Percentiles rank a stretch among this genome's conserved stretches.
phyloP scores from a whole-genome alignment of 2,113 vertebrate species.

The Gopherus evgoodei region DNA sequence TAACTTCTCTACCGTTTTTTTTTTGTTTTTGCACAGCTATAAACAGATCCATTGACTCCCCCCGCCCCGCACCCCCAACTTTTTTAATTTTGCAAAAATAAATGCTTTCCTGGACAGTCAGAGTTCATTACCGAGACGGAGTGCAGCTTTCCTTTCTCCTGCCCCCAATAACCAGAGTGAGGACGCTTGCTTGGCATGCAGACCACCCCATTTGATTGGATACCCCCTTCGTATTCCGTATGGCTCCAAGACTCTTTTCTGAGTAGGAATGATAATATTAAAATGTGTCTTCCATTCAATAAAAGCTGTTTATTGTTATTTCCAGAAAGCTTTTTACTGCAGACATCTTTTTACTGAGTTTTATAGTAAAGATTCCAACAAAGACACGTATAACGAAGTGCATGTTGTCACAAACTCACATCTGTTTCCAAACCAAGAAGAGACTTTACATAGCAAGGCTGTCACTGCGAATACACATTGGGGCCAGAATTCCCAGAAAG shows the following conservation, averaged over 20 bases:
- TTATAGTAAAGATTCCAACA: not conserved
- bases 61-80: not conserved
- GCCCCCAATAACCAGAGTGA: not conserved
- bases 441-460: not conserved
- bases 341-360: not conserved
- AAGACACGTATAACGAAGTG: constrained; percentile 26
- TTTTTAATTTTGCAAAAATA: constrained; percentile 65
- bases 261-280: not conserved
- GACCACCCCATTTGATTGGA: constrained; percentile 15
- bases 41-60: constrained; percentile 37
- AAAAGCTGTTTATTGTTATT: constrained; percentile 9
- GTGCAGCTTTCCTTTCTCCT: constrained; percentile 41
- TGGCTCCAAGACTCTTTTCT: not conserved
- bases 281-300: constrained; percentile 9
- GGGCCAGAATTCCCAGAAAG: not conserved
- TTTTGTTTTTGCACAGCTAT: not conserved
- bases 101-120: constrained; percentile 72
- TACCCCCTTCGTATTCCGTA: not conserved
- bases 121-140: constrained; percentile 66
- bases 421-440: not conserved
- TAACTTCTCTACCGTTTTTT: constrained; percentile 25
- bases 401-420: not conserved
- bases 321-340: not conserved
- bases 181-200: not conserved
- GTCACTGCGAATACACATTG: not conserved